These are phyloP conservation scores for Harpagifer antarcticus DNA, from an alignment of 2,797 vertebrate genomes.

Conservation along the genomic window DNA sequence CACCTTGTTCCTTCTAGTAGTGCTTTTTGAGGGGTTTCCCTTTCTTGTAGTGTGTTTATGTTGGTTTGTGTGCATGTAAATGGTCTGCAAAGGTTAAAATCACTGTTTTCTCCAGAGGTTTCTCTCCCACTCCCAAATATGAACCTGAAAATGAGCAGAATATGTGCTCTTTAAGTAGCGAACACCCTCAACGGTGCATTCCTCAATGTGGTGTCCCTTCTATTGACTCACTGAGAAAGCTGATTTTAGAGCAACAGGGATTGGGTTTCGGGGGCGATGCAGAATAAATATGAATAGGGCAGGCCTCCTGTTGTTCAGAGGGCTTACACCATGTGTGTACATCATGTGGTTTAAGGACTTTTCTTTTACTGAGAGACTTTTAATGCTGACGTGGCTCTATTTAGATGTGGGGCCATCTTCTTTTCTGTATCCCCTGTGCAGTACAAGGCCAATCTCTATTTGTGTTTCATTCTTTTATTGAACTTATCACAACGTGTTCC, in stretches of 20 bases:
- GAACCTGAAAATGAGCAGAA: no score
- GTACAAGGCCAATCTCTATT: slow-evolving; percentile 37
- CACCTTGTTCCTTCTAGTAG: no score
- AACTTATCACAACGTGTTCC: slow-evolving; percentile 36
- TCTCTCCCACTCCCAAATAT: no score
- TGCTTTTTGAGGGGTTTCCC: no score
- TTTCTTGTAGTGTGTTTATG: no score
- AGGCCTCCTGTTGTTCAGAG: neutral
- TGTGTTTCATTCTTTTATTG: slow-evolving; percentile 14
- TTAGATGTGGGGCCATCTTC: neutral
- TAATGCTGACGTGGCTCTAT: neutral
- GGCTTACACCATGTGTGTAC: slow-evolving; percentile 23
- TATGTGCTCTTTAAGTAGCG: neutral
- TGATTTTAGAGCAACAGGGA: slow-evolving; percentile 38
- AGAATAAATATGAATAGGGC: slow-evolving; percentile 8
- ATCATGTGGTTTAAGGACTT: slow-evolving; percentile 8
- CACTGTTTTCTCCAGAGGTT: no score
- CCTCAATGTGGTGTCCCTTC: neutral
- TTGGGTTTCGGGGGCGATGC: neutral
- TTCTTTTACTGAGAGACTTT: neutral
- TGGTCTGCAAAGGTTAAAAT: no score
- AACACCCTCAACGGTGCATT: no score
- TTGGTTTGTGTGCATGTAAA: no score
- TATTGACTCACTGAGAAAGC: slow-evolving; percentile 32
- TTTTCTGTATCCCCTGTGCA: neutral